Evolutionary conservation across 2,113 vertebrate species (phyloP), one percentile per base, ranked within the genome.

Genomic region (Spea bombifrons): DNA sequence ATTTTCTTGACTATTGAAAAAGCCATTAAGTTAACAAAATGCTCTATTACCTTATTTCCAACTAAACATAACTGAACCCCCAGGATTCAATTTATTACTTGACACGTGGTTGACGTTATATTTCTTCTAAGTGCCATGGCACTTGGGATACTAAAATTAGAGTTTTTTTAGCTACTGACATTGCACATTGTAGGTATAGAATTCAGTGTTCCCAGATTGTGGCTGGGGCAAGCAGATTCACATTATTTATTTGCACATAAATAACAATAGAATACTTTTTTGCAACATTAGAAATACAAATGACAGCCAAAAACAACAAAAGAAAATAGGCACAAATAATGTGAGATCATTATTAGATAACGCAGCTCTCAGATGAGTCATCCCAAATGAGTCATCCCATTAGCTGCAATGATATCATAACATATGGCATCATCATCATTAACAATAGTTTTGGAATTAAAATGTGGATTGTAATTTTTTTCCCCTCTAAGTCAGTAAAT

Each of bases 361-460:
- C 9, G 5, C 52, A 68, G 50, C 49, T 46, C 45, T n/a, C n/a
- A 75, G 64, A 75, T 75, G 74, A 75, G 74, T 55, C 63, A 75
- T 75, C 12, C 48, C 65, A 75, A 15, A 75, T 75, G 74, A 75
- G 74, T 75, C 75, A 76, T 76, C 30, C 53, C 43, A 61, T 61
- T 77, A 77, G 45, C 53, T 69, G 75, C 53, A 77, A 63, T 70
- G 8, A 68, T 63, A 61, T 63, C 66, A 77, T 49, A 70, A 44
- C 45, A 77, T 77, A 77, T 77, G 45, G 52, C 46, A 10, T 53
- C 47, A 70, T 49, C 75, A 61, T 13, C 17, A 63, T 70, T 69
- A 63, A 77, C 65, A 59, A 17, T 65, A 30, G 67, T 61, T 69
- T 49, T 9, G 15, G 5, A 76, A 77, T 15, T 70, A 59, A 70